A percentile compares a stretch with the other conserved stretches of the same genome.
Conservation (phyloP, 2,888 invertebrate species). For the Lithosia quadra region DNA sequence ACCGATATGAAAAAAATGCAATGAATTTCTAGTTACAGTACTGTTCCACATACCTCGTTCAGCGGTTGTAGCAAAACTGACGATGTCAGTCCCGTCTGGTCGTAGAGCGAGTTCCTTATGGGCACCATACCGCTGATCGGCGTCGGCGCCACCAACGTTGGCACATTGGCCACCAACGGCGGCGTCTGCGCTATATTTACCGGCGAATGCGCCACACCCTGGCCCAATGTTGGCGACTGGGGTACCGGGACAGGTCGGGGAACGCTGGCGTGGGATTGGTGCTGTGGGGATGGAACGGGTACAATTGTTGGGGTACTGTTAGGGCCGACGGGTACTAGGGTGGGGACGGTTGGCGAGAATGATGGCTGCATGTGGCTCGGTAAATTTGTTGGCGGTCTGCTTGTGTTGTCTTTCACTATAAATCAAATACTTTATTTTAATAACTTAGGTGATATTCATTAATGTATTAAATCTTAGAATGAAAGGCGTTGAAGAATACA, state of each 20-base stretch:
- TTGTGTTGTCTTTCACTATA: constrained; percentile 71
- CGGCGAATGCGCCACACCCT: constrained; percentile 54
- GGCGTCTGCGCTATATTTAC: constrained; percentile 63
- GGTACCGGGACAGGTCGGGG: constrained; percentile 42
- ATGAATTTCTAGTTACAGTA: not conserved
- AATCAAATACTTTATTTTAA: constrained; percentile 35
- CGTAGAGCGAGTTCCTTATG: constrained; percentile 77
- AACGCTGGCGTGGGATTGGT: constrained; percentile 27
- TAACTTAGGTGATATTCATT: no score
- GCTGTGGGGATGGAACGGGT: constrained; percentile 41
- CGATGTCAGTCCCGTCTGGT: constrained; percentile 75
- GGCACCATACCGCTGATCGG: constrained; percentile 79
- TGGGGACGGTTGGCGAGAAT: constrained; percentile 66
- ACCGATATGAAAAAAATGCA: no score
- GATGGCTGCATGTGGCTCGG: constrained; percentile 69
- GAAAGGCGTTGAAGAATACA: no score
- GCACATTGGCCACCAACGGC: constrained; percentile 53
- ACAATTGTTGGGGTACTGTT: constrained; percentile 61
- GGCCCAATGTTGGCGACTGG: constrained; percentile 25
- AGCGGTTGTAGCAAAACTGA: constrained; percentile 80
- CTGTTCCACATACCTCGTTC: constrained; percentile 71
- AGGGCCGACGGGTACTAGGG: constrained; percentile 66
- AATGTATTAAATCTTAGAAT: no score
- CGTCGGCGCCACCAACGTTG: constrained; percentile 65
- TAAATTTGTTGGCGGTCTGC: constrained; percentile 56